Base-by-base conservation (phyloP, 64 coral and sea anemone species). In the Porites lutea region DNA sequence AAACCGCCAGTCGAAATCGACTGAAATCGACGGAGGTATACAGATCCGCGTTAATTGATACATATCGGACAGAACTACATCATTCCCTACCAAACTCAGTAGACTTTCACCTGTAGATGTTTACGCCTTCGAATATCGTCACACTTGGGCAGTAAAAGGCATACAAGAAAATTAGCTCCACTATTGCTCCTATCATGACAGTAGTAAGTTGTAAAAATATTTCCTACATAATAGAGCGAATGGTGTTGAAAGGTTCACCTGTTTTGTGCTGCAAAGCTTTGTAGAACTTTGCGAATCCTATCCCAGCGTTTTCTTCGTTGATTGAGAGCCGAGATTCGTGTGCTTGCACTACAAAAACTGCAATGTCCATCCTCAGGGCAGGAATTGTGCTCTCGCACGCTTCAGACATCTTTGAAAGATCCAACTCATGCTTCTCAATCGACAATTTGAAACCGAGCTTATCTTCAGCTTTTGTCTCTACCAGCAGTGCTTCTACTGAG, bases 261-360 rank as follows among this genome's bases (percentile, higher is more conserved):
- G 92, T 93, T 4, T 52, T 47, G 15, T 47, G 44, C 4, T 80
- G 85, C 63, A 93, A 79, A 54, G 86, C 54, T 27, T 76, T 86
- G 63, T 93, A 89, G 9, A 93, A 49, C 92, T 89, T 93, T 13
- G 77, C 65, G 13, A 89, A 93, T 50, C 92, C 92, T 64, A 89
- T 89, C n/a, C 86, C 92, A 82, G 76, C 75, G 6, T 59, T 88
- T n/a, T 72, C 51, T 72, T 89, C 86, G 67, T 93, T 93, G 4
- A 93, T 14, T 37, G 86, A 93, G 4, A 93, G 55, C 13, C 86
- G 50, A 13, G 86, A 93, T 58, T 93, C 92, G 37, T 93, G 77
- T 19, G 86, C 92, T 62, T 93, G 92, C 14, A 93, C 92, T 68
- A 93, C 92, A 89, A 93, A 93, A 60, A 93, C 92, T 22, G 92